Conservation (phyloP, 2,888 invertebrate genomes). For the Alsophila aescularia region DNA sequence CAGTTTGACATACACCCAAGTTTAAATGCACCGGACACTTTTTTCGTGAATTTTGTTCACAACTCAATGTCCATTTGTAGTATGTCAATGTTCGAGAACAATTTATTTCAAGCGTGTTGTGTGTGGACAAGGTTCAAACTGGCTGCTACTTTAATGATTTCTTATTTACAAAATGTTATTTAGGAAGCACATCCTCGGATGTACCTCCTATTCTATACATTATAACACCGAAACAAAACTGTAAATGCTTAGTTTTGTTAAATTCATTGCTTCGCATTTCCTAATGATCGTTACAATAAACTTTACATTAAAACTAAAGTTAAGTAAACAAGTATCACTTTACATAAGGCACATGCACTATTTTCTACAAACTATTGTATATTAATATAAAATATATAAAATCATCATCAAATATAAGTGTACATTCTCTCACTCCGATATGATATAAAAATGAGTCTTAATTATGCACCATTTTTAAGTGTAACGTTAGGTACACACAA, state of each 20-base stretch:
- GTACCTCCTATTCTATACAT: slow-evolving; percentile 33
- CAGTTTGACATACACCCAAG: no score
- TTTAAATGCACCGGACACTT: no score
- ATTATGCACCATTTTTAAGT: slow-evolving; percentile 58
- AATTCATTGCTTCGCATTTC: no score
- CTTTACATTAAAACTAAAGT: slow-evolving; percentile 30
- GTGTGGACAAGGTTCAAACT: no score
- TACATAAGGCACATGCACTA: slow-evolving; percentile 70
- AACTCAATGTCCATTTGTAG: no score
- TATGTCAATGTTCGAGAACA: no score
- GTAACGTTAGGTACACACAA: slow-evolving; percentile 48
- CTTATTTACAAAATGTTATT: slow-evolving; percentile 48
- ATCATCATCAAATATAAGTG: no score
- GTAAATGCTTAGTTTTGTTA: no score
- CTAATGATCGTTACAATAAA: slow-evolving; percentile 2
- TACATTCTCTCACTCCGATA: slow-evolving; percentile 55
- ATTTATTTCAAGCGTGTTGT: no score
- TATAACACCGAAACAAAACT: slow-evolving; percentile 1
- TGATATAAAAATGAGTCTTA: slow-evolving; percentile 56
- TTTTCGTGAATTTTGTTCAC: no score
- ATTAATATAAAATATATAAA: slow-evolving; percentile 34
- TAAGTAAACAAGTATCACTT: slow-evolving; percentile 56
- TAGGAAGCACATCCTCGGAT: slow-evolving; percentile 68
- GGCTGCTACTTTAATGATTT: slow-evolving; percentile 61
- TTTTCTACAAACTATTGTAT: slow-evolving; percentile 14